Evolutionary conservation across 2,888 invertebrate species (phyloP).

Genomic region (Phytoseiulus persimilis): DNA sequence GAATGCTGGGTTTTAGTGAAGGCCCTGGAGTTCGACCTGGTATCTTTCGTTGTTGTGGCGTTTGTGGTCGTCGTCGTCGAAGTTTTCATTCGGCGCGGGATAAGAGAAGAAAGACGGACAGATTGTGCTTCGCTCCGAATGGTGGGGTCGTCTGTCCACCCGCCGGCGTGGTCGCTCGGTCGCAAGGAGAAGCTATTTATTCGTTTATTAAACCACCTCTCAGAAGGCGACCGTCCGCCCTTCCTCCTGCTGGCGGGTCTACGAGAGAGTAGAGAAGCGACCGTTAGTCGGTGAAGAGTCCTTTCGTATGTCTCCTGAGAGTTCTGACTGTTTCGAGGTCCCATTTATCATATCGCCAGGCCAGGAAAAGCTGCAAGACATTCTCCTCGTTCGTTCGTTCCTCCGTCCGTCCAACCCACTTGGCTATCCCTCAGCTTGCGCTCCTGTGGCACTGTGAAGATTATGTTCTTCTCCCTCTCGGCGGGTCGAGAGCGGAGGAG

Average conservation of each 20-base stretch:
- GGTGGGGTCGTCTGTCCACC: neutral
- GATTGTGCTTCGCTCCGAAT: neutral
- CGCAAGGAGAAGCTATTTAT: neutral
- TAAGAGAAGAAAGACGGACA: neutral
- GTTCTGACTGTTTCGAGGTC: neutral
- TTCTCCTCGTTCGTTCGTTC: neutral
- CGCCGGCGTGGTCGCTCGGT: neutral
- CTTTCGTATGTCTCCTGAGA: neutral
- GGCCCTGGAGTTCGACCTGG: too few species aligned
- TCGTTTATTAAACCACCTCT: constrained; percentile 5
- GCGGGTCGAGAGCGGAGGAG: neutral
- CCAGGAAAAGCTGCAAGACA: neutral
- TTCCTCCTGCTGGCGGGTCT: neutral
- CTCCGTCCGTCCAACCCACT: neutral
- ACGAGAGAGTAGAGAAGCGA: neutral
- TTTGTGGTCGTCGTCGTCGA: too few species aligned
- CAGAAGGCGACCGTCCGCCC: neutral
- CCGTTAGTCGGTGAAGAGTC: neutral
- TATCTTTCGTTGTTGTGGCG: too few species aligned
- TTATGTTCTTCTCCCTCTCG: neutral
- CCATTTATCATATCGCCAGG: neutral
- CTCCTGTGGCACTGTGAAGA: neutral
- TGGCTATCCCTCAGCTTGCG: neutral
- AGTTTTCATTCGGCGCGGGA: too few species aligned
- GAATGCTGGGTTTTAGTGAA: too few species aligned